Conservation (phyloP, 2,797 vertebrate species). For the Sebastes paucispinis region DNA sequence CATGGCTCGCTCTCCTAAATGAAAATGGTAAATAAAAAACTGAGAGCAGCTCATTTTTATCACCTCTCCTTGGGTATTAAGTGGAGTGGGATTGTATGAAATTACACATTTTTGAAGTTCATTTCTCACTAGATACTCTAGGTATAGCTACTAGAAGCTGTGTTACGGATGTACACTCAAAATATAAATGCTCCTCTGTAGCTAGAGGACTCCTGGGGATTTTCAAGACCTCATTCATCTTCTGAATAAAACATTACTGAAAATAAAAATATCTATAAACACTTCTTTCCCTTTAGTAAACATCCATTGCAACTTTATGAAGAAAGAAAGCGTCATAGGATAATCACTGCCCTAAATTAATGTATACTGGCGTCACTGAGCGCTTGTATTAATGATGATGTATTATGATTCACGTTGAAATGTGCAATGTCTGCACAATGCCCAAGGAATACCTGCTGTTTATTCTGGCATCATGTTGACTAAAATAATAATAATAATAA, state of each 20-base stretch:
- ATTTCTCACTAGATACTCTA: neutral
- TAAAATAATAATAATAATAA: too few species aligned
- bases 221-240: neutral
- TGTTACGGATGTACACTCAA: neutral
- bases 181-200: neutral
- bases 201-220: neutral
- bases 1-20: neutral
- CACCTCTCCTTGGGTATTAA: neutral
- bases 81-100: neutral
- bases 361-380: neutral
- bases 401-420: neutral
- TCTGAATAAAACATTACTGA: neutral
- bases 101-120: neutral
- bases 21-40: slow-evolving; percentile 7
- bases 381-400: neutral
- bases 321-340: neutral
- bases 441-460: too few species aligned
- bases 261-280: neutral
- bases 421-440: neutral
- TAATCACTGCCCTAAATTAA: neutral
- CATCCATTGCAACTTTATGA: neutral
- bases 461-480: too few species aligned
- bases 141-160: neutral
- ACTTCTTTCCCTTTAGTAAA: neutral
- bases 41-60: neutral